These are phyloP conservation scores for Ptychoptera contaminata DNA, from an alignment of 2,888 invertebrate genomes.

Conservation along the genomic window DNA sequence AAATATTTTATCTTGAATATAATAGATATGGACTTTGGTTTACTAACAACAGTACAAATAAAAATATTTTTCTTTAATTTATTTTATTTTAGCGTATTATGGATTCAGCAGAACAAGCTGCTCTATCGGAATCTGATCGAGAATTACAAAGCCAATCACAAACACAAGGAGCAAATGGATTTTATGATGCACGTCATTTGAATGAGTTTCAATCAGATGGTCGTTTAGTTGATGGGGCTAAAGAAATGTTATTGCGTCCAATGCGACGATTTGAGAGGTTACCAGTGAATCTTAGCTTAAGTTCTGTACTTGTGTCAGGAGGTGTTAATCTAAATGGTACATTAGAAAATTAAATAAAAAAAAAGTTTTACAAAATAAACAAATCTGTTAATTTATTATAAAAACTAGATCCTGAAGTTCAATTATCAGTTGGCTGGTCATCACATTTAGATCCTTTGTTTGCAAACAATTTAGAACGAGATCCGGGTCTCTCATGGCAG, in stretches of 20 bases:
- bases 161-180: constrained; percentile 42
- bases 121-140: constrained; percentile 48
- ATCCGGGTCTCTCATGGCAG: constrained; percentile 93
- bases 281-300: constrained; percentile 67
- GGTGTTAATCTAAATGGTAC: constrained; percentile 24
- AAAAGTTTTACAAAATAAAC: constrained; percentile 5
- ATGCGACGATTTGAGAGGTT: constrained; percentile 77
- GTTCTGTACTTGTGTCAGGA: constrained; percentile 73
- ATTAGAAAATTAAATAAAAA: background rate
- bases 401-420: constrained; percentile 54
- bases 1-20: no score
- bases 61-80: background rate
- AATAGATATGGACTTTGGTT: no score
- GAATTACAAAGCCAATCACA: constrained; percentile 40
- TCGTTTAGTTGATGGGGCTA: constrained; percentile 49
- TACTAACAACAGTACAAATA: no score
- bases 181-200: constrained; percentile 57
- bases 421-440: constrained; percentile 90
- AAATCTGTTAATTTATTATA: constrained; percentile 12
- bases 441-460: constrained; percentile 80
- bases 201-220: constrained; percentile 65
- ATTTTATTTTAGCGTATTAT: constrained; percentile 57
- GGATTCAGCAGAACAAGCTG: constrained; percentile 81
- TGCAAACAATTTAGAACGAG: constrained; percentile 75
- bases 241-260: constrained; percentile 54